Conservation (phyloP, 2,113 vertebrate genomes). For the Indicator indicator region DNA sequence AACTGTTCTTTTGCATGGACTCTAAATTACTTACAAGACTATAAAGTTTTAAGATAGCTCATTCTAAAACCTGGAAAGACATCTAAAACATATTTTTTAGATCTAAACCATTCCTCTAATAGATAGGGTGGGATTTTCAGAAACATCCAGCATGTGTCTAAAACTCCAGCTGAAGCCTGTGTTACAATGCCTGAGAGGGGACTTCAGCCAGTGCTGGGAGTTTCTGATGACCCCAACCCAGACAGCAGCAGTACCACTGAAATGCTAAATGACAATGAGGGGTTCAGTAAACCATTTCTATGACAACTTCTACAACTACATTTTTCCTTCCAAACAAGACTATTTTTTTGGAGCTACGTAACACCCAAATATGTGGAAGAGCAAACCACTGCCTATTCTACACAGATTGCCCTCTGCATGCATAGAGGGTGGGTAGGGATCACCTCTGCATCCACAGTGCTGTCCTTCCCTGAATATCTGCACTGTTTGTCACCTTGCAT, state of each 20-base stretch:
- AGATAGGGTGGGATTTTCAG: constrained; percentile 26
- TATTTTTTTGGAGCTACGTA: background rate
- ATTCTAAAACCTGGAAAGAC: constrained; percentile 23
- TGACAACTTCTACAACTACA: constrained; percentile 19
- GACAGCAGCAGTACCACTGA: constrained; percentile 51
- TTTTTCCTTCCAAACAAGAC: constrained; percentile 20
- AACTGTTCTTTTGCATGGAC: constrained; percentile 17
- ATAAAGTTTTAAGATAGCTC: background rate
- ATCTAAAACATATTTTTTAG: constrained; percentile 10
- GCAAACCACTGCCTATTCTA: constrained; percentile 32
- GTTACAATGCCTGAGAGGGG: constrained; percentile 37
- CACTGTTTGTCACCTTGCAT: background rate
- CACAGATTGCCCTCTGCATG: constrained; percentile 45
- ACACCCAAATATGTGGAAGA: background rate
- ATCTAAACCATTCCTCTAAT: constrained; percentile 26
- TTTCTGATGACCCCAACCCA: constrained; percentile 23
- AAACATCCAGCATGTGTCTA: background rate
- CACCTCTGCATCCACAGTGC: background rate
- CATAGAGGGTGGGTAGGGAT: constrained; percentile 17
- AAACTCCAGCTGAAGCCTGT: constrained; percentile 1
- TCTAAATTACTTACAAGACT: background rate
- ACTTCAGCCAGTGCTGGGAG: constrained; percentile 1
- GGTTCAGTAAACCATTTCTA: constrained; percentile 14
- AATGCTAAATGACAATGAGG: constrained; percentile 47
- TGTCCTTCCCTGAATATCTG: background rate